These are phyloP conservation scores for Pheosia gnoma DNA, from an alignment of 2,888 invertebrate genomes.

Conservation along the genomic window DNA sequence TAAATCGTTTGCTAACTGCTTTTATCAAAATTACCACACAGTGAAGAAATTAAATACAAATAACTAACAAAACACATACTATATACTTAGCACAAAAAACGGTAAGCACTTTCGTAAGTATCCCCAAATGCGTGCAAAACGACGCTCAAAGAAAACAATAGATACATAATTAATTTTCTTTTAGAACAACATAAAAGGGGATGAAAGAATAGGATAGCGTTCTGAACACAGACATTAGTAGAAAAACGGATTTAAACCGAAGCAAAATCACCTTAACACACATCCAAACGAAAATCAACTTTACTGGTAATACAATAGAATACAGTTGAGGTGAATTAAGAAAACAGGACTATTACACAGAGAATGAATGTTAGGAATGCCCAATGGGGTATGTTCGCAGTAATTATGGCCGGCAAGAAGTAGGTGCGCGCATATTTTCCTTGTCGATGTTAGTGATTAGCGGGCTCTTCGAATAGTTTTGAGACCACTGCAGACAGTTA, in stretches of 20 bases:
- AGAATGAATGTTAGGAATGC: slow-evolving; percentile 52
- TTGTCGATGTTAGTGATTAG: slow-evolving; percentile 29
- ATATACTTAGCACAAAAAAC: slow-evolving; percentile 9
- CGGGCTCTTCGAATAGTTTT: slow-evolving; percentile 38
- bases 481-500: slow-evolving; percentile 27
- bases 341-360: slow-evolving; percentile 39
- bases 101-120: slow-evolving; percentile 17
- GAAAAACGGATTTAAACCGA: slow-evolving; percentile 65
- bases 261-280: slow-evolving; percentile 47
- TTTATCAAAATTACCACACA: neutral
- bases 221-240: slow-evolving; percentile 58
- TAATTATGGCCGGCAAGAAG: slow-evolving; percentile 43
- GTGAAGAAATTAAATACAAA: neutral
- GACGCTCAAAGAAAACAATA: slow-evolving; percentile 62
- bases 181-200: slow-evolving; percentile 64
- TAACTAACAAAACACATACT: slow-evolving; percentile 1
- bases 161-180: slow-evolving; percentile 77
- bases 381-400: slow-evolving; percentile 40
- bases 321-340: slow-evolving; percentile 5
- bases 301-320: slow-evolving; percentile 11
- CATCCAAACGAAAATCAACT: slow-evolving; percentile 18
- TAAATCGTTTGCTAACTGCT: too few relatives aligned
- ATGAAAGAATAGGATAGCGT: slow-evolving; percentile 58
- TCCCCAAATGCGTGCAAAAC: slow-evolving; percentile 56
- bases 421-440: slow-evolving; percentile 37